Evolutionary conservation across 2,888 invertebrate species (phyloP), one percentile per base, ranked within the genome.

Genomic region (Linnaemya tessellans): DNA sequence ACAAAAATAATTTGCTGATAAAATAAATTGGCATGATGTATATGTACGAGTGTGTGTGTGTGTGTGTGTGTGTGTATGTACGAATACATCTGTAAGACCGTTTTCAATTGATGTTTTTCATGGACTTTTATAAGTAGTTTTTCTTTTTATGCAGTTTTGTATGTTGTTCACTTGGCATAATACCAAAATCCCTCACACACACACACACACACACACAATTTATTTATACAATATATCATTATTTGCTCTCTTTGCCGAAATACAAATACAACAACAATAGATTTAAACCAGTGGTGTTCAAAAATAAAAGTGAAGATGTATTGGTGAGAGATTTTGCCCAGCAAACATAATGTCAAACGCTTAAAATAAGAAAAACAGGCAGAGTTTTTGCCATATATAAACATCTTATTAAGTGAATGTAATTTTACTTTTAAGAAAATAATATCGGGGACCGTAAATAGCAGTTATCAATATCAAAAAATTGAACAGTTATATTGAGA

Each of bases 171-270:
- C 41, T 80, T 86, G 86, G 86, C 80, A 68, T 49, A 43, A 41
- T 25, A 77, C 79, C 80, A 86, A 80, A 73, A 73, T 11, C 71
- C 67, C 70, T 64, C 60, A 77, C 84, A 86, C 87, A 62, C 20
- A 18, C 11, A 62, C 10, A 18, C 18, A 10, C 7, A 35, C 7
- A 38, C 11, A 41, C 18, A 56, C 20, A 56, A 22, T n/a, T n/a
- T n/a, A n/a, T n/a, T n/a, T n/a, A n/a, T n/a, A 56, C 56, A 30
- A 84, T 84, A 84, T 87, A 84, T 80, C 87, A 81, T 84, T 85
- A 56, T 82, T 82, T 86, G 86, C 86, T 80, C 80, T 74, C 74
- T 64, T 49, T 62, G 18, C 25, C 41, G 15, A 77, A 54, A 70
- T 30, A 51, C 35, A 64, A 51, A 65, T 0, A 58, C 20, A 67